These are phyloP conservation scores for Thereva nobilitata DNA, from an alignment of 2,888 invertebrate genomes.

Conservation along the genomic window DNA sequence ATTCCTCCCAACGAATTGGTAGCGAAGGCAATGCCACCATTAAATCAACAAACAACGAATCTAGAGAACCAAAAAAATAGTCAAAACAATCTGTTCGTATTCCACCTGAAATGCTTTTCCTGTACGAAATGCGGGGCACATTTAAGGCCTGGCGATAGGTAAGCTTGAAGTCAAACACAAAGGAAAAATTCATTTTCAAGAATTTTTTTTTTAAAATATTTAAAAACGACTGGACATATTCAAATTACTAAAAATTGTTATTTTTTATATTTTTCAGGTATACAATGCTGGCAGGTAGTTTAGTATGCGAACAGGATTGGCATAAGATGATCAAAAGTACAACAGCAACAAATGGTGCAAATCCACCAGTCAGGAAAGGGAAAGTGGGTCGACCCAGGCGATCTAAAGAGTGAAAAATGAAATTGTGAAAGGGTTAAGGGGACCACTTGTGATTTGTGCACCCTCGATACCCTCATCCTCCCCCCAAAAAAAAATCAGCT, in stretches of 20 bases:
- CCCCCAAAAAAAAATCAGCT: background rate
- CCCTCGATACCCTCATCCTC: background rate
- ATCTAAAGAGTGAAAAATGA: slow-evolving; percentile 76
- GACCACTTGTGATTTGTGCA: background rate
- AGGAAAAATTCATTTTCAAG: background rate
- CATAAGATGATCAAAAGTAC: slow-evolving; percentile 85
- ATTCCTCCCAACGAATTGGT: slow-evolving; percentile 94
- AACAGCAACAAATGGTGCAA: slow-evolving; percentile 64
- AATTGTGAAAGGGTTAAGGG: slow-evolving; percentile 6
- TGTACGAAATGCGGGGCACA: slow-evolving; percentile 91
- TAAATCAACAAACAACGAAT: slow-evolving; percentile 53
- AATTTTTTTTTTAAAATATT: slow-evolving; percentile 6
- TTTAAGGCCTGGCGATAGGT: slow-evolving; percentile 89
- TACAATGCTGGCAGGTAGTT: slow-evolving; percentile 86
- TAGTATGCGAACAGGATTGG: slow-evolving; percentile 95
- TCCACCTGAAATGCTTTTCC: slow-evolving; percentile 94
- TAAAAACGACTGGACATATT: slow-evolving; percentile 11
- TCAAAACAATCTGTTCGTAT: slow-evolving; percentile 69
- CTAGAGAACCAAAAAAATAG: slow-evolving; percentile 61
- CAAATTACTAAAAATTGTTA: background rate
- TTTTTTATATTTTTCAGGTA: slow-evolving; percentile 62
- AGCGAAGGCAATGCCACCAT: slow-evolving; percentile 66
- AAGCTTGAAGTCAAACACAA: slow-evolving; percentile 45
- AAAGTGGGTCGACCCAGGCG: slow-evolving; percentile 83
- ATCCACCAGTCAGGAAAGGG: slow-evolving; percentile 81